Evolutionary conservation across 2,797 vertebrate genomes (phyloP).

Genomic region (Dromococcyx pavoninus): DNA sequence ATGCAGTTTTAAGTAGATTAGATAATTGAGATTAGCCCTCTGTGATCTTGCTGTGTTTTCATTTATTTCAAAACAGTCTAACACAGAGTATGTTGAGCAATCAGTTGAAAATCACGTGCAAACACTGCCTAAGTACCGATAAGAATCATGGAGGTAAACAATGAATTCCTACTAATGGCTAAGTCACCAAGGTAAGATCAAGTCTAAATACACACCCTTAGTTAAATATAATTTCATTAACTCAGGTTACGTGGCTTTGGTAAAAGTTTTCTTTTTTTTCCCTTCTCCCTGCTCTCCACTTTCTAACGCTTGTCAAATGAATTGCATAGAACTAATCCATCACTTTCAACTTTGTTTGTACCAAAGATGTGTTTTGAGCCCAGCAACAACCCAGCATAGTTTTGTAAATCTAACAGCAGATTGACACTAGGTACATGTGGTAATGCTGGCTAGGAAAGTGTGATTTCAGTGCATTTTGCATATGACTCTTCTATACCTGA

Average conservation of each 20-base stretch:
- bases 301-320: slow-evolving; percentile 73
- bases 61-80: slow-evolving; percentile 78
- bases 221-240: slow-evolving; percentile 84
- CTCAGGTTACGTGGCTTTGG: slow-evolving; percentile 77
- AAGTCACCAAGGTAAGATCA: slow-evolving; percentile 86
- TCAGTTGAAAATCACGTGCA: slow-evolving; percentile 83
- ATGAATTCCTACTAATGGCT: slow-evolving; percentile 87
- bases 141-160: slow-evolving; percentile 86
- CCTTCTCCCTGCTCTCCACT: not conserved
- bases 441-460: not conserved
- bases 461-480: not conserved
- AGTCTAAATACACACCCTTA: slow-evolving; percentile 84
- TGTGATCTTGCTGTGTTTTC: slow-evolving; percentile 76
- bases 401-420: not conserved
- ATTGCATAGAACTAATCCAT: slow-evolving; percentile 74
- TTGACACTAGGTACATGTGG: not conserved
- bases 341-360: slow-evolving; percentile 65
- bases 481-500: not conserved
- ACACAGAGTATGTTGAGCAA: slow-evolving; percentile 76
- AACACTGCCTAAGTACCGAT: slow-evolving; percentile 84
- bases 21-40: slow-evolving; percentile 72
- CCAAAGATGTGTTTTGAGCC: slow-evolving; percentile 31
- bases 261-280: slow-evolving; percentile 37
- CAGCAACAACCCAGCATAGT: not conserved
- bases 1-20: slow-evolving; percentile 70